Evolutionary conservation across 2,888 invertebrate species (phyloP).

Genomic region (Colostygia pectinataria): DNA sequence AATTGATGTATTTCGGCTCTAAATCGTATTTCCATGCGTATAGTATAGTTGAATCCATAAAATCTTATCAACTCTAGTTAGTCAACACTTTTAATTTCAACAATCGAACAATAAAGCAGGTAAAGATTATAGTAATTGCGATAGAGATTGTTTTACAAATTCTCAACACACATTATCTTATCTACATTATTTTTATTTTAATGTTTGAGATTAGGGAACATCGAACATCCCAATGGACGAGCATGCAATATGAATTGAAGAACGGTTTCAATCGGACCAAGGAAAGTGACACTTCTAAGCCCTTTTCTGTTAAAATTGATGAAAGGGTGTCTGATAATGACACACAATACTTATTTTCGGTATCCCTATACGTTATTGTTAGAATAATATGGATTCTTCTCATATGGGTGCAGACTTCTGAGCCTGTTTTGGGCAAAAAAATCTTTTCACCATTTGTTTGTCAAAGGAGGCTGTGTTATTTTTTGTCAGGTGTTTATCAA

Average conservation of each 20-base stretch:
- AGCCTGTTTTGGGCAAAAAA: conserved; percentile 74
- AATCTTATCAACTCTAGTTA: neutral
- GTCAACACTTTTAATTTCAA: conserved; percentile 1
- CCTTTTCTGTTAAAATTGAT: conserved; percentile 77
- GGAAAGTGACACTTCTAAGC: conserved; percentile 78
- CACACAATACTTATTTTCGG: conserved; percentile 75
- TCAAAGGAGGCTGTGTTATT: conserved; percentile 68
- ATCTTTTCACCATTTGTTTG: conserved; percentile 80
- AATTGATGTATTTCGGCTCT: too few relatives aligned
- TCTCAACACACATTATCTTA: conserved; percentile 19
- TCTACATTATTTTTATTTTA: conserved; percentile 23
- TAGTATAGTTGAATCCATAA: too few relatives aligned
- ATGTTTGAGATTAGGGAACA: conserved; percentile 15
- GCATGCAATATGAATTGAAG: conserved; percentile 39
- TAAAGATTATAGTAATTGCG: conserved; percentile 9
- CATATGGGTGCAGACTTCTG: conserved; percentile 68
- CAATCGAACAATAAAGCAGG: conserved; percentile 10
- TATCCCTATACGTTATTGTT: conserved; percentile 70
- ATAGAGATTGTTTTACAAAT: conserved; percentile 22
- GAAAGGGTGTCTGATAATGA: conserved; percentile 76
- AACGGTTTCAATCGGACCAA: conserved; percentile 33
- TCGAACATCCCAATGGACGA: conserved; percentile 33
- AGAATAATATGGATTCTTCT: conserved; percentile 69
- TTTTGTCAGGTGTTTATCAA: conserved; percentile 78
- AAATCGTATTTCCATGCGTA: too few relatives aligned